A percentile compares a stretch with the other conserved stretches of the same genome.
These are phyloP conservation scores for Neolamprologus cancellatus DNA, from an alignment of 2,113 vertebrate species.

Conservation along the genomic window DNA sequence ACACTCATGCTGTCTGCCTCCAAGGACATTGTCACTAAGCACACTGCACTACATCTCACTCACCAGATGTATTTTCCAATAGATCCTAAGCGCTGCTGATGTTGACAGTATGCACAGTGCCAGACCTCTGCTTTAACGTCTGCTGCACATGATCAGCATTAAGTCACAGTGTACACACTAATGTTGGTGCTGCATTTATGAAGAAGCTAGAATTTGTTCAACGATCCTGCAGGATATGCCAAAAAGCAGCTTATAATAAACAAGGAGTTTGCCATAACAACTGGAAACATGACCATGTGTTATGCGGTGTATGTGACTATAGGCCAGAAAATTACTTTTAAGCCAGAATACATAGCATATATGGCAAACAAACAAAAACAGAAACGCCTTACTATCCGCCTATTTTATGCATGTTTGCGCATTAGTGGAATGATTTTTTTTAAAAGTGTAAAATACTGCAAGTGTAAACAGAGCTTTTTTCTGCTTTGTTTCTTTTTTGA, in stretches of 20 bases:
- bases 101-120: neutral
- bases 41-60: slow-evolving; percentile 15
- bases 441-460: accelerated
- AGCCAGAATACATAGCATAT: neutral
- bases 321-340: neutral
- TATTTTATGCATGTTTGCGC: neutral
- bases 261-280: neutral
- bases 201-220: neutral
- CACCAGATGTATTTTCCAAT: slow-evolving; percentile 19
- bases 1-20: slow-evolving; percentile 49
- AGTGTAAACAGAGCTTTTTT: neutral
- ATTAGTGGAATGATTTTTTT: neutral
- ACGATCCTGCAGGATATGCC: neutral
- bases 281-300: neutral
- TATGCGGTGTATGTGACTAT: neutral
- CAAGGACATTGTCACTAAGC: slow-evolving; percentile 19
- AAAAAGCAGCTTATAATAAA: neutral
- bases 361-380: neutral
- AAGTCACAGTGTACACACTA: neutral
- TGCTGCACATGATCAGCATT: neutral
- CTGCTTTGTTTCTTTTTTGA: neutral
- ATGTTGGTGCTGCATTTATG: neutral
- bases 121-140: slow-evolving; percentile 4
- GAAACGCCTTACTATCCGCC: neutral
- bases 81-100: neutral